Evolutionary conservation across 1,140 invertebrate genomes (phyloP), one percentile per base, ranked within the genome.

Genomic region (Rhagoletis pomonella): DNA sequence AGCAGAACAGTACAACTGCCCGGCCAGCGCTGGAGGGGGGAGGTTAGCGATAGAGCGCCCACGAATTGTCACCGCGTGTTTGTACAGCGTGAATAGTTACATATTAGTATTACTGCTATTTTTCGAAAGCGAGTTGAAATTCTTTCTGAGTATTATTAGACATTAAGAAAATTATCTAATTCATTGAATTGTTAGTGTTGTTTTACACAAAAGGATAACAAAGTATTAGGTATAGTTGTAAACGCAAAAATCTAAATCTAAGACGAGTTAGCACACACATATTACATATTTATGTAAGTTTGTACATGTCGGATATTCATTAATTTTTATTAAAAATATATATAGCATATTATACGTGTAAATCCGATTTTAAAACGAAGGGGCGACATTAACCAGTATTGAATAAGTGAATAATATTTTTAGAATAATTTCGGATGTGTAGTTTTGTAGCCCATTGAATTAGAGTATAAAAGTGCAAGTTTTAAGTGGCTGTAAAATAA

Each of bases 71-170:
- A 55, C 12, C n/a, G 9, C 4, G 17, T 50, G 60, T 62, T 9
- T 62, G 69, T 73, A 47, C 5, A 73, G 12, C 62, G 14, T 67
- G 14, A 84, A 85, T 64, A 50, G 4, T 50, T 47, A 17, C 17
- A 73, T 19, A 9, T 12, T 29, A 14, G 44, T 19, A 59, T 59
- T 19, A n/a, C 50, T 39, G 81, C 12, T 42, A 29, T 85, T 85
- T 59, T 85, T 59, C 29, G 29, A 62, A 14, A 39, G 59, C 84
- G 88, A 89, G 90, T 91, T 90, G 90, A 92, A 90, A 91, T 92
- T 90, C 90, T 90, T 90, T 90, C 90, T 89, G 90, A 92, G 91
- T 92, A 92, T 92, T 92, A 92, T 90, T 92, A 92, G 91, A 88
- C 89, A 89, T 90, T 90, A 91, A 92, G 90, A 73, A 85, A 85